A percentile compares a stretch with the other conserved stretches of the same genome.
Conservation (phyloP, 1,140 invertebrate genomes). For the Penaeus vannamei region DNA sequence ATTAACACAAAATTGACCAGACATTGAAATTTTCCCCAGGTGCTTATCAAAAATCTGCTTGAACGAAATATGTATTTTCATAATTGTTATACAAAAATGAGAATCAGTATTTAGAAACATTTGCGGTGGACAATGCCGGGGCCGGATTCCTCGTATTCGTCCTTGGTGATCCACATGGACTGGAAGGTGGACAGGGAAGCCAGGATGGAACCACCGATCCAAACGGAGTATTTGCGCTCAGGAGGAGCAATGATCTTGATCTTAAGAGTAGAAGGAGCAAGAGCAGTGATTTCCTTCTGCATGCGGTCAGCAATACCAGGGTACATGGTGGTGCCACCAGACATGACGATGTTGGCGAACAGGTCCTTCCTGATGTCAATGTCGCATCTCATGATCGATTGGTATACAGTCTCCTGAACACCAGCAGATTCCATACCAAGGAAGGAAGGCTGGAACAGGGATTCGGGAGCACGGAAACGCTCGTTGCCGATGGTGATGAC, state of each 20-base stretch:
- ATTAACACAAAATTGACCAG: no score
- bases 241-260: constrained; percentile 86
- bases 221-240: neutral
- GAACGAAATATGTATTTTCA: no score
- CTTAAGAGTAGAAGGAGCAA: constrained; percentile 89
- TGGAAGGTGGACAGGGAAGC: neutral
- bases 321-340: constrained; percentile 85
- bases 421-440: no score
- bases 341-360: constrained; percentile 87
- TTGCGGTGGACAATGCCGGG: neutral
- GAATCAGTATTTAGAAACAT: no score
- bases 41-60: no score
- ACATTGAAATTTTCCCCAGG: no score
- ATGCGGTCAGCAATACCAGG: constrained; percentile 85
- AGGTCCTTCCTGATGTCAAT: constrained; percentile 87
- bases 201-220: constrained; percentile 4
- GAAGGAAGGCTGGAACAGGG: no score
- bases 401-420: constrained; percentile 76
- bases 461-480: constrained; percentile 77
- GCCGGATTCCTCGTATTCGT: neutral
- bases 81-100: no score
- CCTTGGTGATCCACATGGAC: neutral
- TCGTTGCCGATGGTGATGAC: constrained; percentile 75
- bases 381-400: constrained; percentile 91
- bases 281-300: constrained; percentile 90